phyloP scores from a whole-genome alignment of 2,888 invertebrate species.

The Drosophila koepferae region DNA sequence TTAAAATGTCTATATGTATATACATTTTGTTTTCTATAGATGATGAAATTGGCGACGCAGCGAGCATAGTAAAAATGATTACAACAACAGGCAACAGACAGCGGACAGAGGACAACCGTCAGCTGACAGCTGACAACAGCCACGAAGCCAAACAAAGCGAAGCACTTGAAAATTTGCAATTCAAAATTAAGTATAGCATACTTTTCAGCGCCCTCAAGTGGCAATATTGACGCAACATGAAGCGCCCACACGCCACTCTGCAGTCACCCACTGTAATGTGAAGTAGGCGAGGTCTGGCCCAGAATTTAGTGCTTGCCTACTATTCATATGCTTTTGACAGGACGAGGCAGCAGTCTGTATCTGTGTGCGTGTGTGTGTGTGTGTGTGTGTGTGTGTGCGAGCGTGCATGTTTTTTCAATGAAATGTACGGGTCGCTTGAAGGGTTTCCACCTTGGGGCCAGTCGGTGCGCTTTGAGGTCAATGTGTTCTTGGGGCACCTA shows the following conservation, averaged over 20 bases:
- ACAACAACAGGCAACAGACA: slow-evolving; percentile 34
- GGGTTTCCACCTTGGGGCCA: slow-evolving; percentile 51
- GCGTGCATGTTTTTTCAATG: slow-evolving; percentile 55
- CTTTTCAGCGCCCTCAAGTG: slow-evolving; percentile 36
- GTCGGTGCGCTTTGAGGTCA: slow-evolving; percentile 66
- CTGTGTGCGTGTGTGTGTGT: background rate
- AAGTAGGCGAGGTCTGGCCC: slow-evolving; percentile 6
- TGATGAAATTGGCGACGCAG: slow-evolving; percentile 74
- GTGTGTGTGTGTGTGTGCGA: slow-evolving; percentile 7
- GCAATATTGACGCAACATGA: slow-evolving; percentile 50
- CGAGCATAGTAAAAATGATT: slow-evolving; percentile 51
- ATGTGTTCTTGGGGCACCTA: slow-evolving; percentile 65
- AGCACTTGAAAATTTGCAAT: slow-evolving; percentile 53
- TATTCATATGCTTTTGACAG: slow-evolving; percentile 41
- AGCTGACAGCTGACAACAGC: slow-evolving; percentile 45
- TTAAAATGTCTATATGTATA: slow-evolving; percentile 54
- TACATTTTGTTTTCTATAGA: slow-evolving; percentile 34
- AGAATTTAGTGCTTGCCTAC: slow-evolving; percentile 26
- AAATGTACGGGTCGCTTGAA: slow-evolving; percentile 52
- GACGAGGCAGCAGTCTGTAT: slow-evolving; percentile 10
- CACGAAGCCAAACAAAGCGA: slow-evolving; percentile 65
- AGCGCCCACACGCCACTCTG: slow-evolving; percentile 34
- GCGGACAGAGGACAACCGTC: background rate
- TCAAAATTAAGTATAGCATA: slow-evolving; percentile 48
- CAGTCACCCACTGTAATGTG: background rate